Conservation (phyloP, 2,888 invertebrate species). For the Ceramica pisi region DNA sequence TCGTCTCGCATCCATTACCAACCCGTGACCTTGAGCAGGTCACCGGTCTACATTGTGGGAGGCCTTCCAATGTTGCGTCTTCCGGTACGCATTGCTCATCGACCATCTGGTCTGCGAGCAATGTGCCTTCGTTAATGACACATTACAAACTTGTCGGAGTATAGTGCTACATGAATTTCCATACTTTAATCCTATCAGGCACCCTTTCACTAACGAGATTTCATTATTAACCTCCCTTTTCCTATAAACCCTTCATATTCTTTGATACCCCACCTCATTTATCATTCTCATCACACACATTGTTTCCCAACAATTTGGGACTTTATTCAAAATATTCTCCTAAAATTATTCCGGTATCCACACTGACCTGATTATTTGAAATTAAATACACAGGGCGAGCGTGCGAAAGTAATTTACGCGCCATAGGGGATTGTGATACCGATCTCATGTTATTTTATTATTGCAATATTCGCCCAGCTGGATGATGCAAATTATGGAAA, state of each 20-base stretch:
- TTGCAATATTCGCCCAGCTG: constrained; percentile 28
- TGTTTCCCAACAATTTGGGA: constrained; percentile 38
- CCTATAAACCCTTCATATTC: neutral
- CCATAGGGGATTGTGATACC: constrained; percentile 59
- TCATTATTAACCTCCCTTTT: neutral
- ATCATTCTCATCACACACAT: constrained; percentile 44
- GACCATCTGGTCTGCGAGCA: no score
- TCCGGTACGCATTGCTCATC: no score
- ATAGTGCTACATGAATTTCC: neutral
- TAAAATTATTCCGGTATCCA: constrained; percentile 34
- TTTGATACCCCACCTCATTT: constrained; percentile 16
- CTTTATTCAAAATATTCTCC: constrained; percentile 21
- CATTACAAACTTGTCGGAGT: no score
- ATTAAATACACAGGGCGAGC: constrained; percentile 54
- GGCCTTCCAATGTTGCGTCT: no score
- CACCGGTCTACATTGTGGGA: no score
- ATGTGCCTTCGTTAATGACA: no score
- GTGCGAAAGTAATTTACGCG: constrained; percentile 61
- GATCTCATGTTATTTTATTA: constrained; percentile 61
- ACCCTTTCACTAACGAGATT: neutral
- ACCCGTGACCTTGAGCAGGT: no score
- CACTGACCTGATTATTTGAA: constrained; percentile 56
- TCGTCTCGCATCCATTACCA: no score
- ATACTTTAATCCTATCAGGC: neutral
- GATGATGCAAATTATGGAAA: constrained; percentile 21